phyloP scores from a whole-genome alignment of 2,797 vertebrate species.

The Balearica regulorum region DNA sequence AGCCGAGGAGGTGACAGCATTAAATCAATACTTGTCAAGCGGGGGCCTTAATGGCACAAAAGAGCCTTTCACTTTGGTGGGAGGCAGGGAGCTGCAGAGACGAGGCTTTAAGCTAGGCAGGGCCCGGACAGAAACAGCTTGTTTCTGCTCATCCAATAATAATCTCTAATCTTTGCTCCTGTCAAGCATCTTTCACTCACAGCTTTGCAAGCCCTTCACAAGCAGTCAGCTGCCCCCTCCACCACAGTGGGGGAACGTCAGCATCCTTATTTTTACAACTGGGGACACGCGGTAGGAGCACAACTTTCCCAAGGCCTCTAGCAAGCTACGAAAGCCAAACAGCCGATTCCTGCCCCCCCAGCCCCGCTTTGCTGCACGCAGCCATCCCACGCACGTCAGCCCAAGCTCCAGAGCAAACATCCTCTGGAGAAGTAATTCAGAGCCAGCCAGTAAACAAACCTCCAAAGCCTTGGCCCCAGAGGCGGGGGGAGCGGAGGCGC shows the following conservation, averaged over 20 bases:
- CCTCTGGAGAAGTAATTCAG: background rate
- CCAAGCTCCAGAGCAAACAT: background rate
- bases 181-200: background rate
- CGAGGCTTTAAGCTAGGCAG: background rate
- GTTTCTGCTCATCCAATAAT: background rate
- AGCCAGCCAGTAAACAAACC: slow-evolving; percentile 3
- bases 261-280: background rate
- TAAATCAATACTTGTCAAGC: background rate
- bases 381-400: background rate
- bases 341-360: background rate
- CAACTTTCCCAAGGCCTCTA: background rate
- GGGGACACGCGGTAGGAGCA: background rate
- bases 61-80: background rate
- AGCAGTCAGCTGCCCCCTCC: background rate
- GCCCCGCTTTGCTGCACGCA: rapidly evolving
- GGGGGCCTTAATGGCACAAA: background rate
- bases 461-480: background rate
- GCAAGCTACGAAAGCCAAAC: background rate
- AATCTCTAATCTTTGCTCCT: background rate
- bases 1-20: background rate
- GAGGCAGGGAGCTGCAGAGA: background rate
- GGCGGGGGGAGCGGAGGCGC: background rate
- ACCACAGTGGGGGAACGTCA: rapidly evolving
- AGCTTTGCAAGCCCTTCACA: background rate
- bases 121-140: background rate